Conservation (phyloP, 2,888 invertebrate species). For the Nysson spinosus region DNA sequence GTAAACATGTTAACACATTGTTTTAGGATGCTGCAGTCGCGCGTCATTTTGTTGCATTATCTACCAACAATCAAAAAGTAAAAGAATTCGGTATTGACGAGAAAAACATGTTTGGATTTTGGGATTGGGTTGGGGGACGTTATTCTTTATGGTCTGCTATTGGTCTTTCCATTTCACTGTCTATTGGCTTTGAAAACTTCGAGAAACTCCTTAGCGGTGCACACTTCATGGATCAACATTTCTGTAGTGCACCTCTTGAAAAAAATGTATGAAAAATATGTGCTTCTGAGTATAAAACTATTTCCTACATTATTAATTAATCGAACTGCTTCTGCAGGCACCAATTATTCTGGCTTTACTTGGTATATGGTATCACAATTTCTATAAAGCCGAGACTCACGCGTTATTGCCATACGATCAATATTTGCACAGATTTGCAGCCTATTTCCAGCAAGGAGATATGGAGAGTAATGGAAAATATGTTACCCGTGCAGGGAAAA, state of each 20-base stretch:
- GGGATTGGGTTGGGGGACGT: constrained; percentile 99
- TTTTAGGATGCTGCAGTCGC: constrained; percentile 88
- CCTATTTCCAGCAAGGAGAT: constrained; percentile 99
- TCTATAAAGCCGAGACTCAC: constrained; percentile 96
- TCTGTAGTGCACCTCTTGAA: constrained; percentile 89
- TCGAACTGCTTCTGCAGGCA: constrained; percentile 84
- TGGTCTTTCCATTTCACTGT: constrained; percentile 95
- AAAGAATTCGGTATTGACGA: constrained; percentile 98
- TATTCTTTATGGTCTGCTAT: constrained; percentile 99
- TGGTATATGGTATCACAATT: constrained; percentile 96
- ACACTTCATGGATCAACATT: constrained; percentile 96
- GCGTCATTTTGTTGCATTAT: constrained; percentile 98
- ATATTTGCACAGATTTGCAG: constrained; percentile 98
- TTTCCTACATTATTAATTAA: no score
- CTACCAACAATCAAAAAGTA: constrained; percentile 96
- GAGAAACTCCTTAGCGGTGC: constrained; percentile 94
- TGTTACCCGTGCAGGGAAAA: constrained; percentile 85
- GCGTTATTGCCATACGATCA: constrained; percentile 99
- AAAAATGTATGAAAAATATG: constrained; percentile 91
- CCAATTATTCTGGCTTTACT: constrained; percentile 95
- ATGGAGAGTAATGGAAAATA: constrained; percentile 99
- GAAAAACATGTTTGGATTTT: constrained; percentile 99
- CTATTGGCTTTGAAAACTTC: constrained; percentile 97
- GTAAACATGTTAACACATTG: constrained; percentile 8
- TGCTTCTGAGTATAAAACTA: no score